Base-by-base conservation (phyloP, 1,140 invertebrate species). In the Bombus fervidus region DNA sequence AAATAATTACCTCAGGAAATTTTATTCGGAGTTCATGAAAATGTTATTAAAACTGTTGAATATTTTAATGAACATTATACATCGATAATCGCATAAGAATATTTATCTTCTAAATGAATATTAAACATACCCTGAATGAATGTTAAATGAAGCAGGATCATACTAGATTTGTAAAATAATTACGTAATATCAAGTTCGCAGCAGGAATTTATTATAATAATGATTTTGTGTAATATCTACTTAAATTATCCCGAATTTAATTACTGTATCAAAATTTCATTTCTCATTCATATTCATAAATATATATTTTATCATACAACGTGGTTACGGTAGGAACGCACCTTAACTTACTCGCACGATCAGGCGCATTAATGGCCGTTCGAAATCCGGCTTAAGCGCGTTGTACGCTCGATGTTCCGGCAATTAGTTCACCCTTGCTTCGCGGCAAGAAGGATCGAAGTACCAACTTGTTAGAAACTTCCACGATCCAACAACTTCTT, bases 311-410 rank as follows among this genome's bases (percentile, higher is more conserved):
- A n/a, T n/a, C 59, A 22, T 22, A 18, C 18, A 41, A 39, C 66
- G 31, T 41, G 1, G 37, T 9, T 53, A n/a, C 41, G 18, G n/a
- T 74, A n/a, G 72, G 25, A 53, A 74, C 5, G 18, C n/a, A 47
- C n/a, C 72, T 47, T 74, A 74, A 74, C 41, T 22, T 41, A 68
- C 41, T 81, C 53, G 82, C 83, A 72, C 74, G 83, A 79, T 41
- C 53, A 59, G 34, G 66, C 83, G 62, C 64, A 86, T 89, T 88
- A 86, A 88, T 85, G 83, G 64, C 53, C 73, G 73, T 53, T 57
- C 72, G 62, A 88, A 88, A 81, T 81, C 66, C 71, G 64, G 53
- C 76, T 80, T 77, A 81, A 81, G 66, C 71, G 71, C 62, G 62
- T 68, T 68, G 87, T 43, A 68, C 62, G 34, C 81, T 69, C 43